Evolutionary conservation across 2,888 invertebrate genomes (phyloP).

Genomic region (Nymphalis c-album): DNA sequence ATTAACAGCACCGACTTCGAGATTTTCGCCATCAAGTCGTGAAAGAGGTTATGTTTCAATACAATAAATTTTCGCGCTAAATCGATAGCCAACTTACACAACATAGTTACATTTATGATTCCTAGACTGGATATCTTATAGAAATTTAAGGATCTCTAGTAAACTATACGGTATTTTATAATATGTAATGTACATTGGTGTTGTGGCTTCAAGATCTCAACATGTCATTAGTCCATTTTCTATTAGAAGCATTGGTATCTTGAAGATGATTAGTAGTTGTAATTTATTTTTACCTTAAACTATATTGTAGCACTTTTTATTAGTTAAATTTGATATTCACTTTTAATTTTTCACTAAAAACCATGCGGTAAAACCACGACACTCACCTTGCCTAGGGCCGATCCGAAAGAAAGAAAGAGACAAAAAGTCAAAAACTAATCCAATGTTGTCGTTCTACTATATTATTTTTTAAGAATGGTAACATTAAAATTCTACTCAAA

Average conservation of each 20-base stretch:
- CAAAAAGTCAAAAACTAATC: background rate
- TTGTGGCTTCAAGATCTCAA: background rate
- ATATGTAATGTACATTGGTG: background rate
- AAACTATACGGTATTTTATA: background rate
- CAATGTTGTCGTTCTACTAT: constrained; percentile 2
- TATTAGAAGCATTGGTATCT: background rate
- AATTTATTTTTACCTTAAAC: constrained; percentile 47
- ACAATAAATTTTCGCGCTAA: too few relatives aligned
- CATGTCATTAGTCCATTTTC: constrained; percentile 10
- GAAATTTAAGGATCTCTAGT: background rate
- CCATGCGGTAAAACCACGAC: constrained; percentile 66
- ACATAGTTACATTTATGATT: background rate
- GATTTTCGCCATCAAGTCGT: too few relatives aligned
- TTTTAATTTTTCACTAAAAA: constrained; percentile 48
- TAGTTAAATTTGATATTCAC: constrained; percentile 35
- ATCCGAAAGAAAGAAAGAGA: constrained; percentile 73
- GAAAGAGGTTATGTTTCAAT: too few relatives aligned
- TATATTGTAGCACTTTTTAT: constrained; percentile 31
- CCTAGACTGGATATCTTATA: background rate
- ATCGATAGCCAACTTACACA: too few relatives aligned
- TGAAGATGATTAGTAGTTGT: too few relatives aligned
- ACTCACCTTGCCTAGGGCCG: constrained; percentile 76
- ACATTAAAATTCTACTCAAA: background rate
- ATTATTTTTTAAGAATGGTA: constrained; percentile 3
- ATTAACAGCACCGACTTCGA: too few relatives aligned